Evolutionary conservation across 2,113 vertebrate species (phyloP).

Genomic region (Odobenus rosmarus): DNA sequence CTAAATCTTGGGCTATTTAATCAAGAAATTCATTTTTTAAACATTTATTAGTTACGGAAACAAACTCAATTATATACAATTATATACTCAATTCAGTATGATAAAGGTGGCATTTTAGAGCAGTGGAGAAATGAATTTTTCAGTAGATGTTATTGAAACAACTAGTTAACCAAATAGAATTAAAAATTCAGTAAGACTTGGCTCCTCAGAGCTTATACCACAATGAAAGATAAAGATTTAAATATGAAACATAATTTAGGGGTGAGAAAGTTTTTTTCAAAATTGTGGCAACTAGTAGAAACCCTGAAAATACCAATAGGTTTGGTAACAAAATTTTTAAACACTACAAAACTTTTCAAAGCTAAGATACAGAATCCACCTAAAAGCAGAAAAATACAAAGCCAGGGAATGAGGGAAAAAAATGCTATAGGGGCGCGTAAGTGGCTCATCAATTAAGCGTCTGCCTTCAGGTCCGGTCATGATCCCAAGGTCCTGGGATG

Average conservation of each 20-base stretch:
- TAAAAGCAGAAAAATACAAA: neutral
- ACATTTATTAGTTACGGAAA: conserved; percentile 13
- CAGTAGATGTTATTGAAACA: conserved; percentile 21
- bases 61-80: neutral
- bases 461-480: too few relatives aligned
- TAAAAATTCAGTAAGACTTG: neutral
- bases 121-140: neutral
- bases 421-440: neutral
- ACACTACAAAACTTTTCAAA: neutral
- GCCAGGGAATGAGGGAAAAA: neutral
- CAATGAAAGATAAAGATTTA: conserved; percentile 44
- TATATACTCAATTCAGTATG: neutral
- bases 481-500: too few relatives aligned
- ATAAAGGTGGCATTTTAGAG: conserved; percentile 29
- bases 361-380: neutral
- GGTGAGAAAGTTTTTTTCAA: neutral
- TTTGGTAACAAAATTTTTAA: neutral
- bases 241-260: neutral
- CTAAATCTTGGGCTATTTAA: conserved; percentile 1
- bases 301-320: neutral
- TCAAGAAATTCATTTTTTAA: conserved; percentile 42
- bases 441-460: too few relatives aligned
- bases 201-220: neutral
- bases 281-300: neutral
- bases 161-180: neutral